Base-by-base conservation (phyloP, 1,140 invertebrate species). In the Bombus pyrosoma region DNA sequence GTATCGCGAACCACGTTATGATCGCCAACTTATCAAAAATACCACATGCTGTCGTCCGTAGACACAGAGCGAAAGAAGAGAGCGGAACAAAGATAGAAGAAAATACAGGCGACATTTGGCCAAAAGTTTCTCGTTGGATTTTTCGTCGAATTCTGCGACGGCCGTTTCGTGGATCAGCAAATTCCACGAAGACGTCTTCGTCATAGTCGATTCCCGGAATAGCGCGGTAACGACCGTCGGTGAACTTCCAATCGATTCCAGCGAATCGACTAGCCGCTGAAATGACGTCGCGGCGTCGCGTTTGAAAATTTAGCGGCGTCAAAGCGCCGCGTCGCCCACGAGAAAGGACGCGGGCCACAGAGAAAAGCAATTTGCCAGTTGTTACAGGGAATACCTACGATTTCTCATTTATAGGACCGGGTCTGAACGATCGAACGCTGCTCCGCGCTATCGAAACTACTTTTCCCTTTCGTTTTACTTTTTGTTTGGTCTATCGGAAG, bases 171-270 rank as follows among this genome's bases (percentile, higher is more conserved):
- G 8, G 34, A 69, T 25, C 22, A 22, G 2, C 18, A 37, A 69
- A 37, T 41, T 32, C 8, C 3, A 22, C 39, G 13, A n/a, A 1
- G 41, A 32, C 9, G 39, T 32, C n/a, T 22, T 22, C 41, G 66
- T 74, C 66, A 74, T 59, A 74, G 83, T 87, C 73, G 74, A 57
- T 76, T 88, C 39, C 18, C 68, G 74, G 81, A 87, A 83, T 80
- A 76, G 86, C 43, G 43, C 68, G 57, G 68, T 39, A 72, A 84
- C 62, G 87, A 73, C 86, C 68, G 41, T 1, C 83, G 75, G 59
- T 83, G 81, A 92, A 93, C 84, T 93, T 92, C 90, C 86, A 90
- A 92, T 93, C 91, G 87, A 92, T 93, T 91, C 88, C 89, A 90
- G 90, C 91, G 91, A 86, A 89, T 89, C 81, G 90, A 92, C 85